Evolutionary conservation across 1,140 invertebrate species (phyloP).

Genomic region (Bombus confusus): DNA sequence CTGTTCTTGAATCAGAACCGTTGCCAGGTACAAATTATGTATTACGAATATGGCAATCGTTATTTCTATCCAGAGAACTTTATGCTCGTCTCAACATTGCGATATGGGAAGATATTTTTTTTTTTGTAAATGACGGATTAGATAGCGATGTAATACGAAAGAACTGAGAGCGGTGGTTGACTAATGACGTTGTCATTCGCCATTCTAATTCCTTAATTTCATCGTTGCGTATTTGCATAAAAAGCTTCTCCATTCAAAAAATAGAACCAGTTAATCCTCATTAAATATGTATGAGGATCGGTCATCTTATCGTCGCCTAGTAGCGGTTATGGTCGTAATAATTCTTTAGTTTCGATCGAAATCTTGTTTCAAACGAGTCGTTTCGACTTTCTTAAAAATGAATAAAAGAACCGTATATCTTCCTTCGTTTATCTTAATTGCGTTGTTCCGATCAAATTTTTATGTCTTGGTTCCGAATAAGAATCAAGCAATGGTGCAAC

Average conservation of each 20-base stretch:
- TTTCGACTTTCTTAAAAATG: background rate
- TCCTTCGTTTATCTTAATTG: too few species aligned
- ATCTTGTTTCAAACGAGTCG: background rate
- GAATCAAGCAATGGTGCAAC: background rate
- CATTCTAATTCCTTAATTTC: background rate
- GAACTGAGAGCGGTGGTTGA: too few species aligned
- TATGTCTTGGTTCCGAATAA: rapidly evolving
- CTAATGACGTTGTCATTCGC: background rate
- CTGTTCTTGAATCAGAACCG: background rate
- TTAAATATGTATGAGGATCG: background rate
- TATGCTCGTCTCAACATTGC: background rate
- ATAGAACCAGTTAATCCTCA: background rate
- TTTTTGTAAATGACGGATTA: background rate
- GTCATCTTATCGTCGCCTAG: background rate
- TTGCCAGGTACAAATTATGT: background rate
- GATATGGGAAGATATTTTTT: background rate
- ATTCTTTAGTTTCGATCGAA: background rate
- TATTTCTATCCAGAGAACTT: background rate
- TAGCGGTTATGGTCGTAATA: background rate
- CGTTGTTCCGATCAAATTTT: background rate
- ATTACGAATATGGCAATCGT: background rate
- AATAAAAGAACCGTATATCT: background rate
- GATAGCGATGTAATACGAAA: background rate
- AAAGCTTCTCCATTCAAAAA: background rate
- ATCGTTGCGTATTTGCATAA: background rate